Evolutionary conservation across 2,888 invertebrate species (phyloP).

Genomic region (Amiota mariae): DNA sequence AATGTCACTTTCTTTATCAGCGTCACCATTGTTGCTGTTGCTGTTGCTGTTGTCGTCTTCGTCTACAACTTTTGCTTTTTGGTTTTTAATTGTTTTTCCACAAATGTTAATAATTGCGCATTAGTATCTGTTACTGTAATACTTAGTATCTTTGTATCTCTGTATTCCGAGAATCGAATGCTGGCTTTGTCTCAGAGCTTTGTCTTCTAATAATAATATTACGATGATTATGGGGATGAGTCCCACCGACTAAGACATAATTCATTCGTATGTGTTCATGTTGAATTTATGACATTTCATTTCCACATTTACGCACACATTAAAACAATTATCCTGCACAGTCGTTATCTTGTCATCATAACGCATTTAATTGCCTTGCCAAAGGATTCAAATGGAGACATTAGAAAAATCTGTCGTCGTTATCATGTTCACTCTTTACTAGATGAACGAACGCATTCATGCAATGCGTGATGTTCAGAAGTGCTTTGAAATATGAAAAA

Average conservation of each 20-base stretch:
- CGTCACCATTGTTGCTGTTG: not conserved
- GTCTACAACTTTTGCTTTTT: not conserved
- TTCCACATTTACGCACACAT: slow-evolving; percentile 11
- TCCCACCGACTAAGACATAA: slow-evolving; percentile 52
- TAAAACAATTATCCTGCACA: slow-evolving; percentile 33
- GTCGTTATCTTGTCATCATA: slow-evolving; percentile 39
- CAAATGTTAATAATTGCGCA: slow-evolving; percentile 67
- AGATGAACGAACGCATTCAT: too few relatives aligned
- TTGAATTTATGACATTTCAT: slow-evolving; percentile 56
- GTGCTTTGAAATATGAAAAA: too few relatives aligned
- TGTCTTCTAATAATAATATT: slow-evolving; percentile 50
- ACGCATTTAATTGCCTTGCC: slow-evolving; percentile 61
- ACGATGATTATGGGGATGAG: too few relatives aligned
- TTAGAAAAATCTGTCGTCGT: slow-evolving; percentile 69
- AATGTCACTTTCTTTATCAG: slow-evolving; percentile 25
- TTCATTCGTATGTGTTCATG: slow-evolving; percentile 59
- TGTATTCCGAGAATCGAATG: too few relatives aligned
- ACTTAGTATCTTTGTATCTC: too few relatives aligned
- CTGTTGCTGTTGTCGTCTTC: not conserved
- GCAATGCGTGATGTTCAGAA: too few relatives aligned
- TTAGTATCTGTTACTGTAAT: slow-evolving; percentile 28
- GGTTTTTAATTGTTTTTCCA: slow-evolving; percentile 59
- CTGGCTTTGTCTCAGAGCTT: too few relatives aligned
- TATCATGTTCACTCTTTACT: not conserved
- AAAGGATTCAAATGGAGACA: slow-evolving; percentile 68